A percentile compares a stretch with the other conserved stretches of the same genome.
Conservation (phyloP, 1,140 invertebrate species). For the Drosophila melanica region DNA sequence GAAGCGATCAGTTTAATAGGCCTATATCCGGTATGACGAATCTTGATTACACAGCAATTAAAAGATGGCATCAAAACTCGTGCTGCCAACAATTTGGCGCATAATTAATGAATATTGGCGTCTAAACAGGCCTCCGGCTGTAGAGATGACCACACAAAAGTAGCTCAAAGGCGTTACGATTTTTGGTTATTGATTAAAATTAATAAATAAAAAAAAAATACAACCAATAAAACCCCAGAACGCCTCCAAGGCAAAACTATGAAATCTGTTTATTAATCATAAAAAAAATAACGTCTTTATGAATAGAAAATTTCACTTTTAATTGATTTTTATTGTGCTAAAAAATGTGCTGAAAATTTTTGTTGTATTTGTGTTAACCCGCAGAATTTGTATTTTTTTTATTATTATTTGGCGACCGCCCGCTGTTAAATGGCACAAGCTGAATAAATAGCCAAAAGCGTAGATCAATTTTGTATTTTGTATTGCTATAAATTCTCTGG, state of each 20-base stretch:
- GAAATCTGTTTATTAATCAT: constrained; percentile 48
- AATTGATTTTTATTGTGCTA: constrained; percentile 74
- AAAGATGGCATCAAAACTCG: constrained; percentile 45
- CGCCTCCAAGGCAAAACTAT: constrained; percentile 20
- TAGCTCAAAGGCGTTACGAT: constrained; percentile 1
- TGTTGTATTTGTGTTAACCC: constrained; percentile 6
- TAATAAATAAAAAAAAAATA: constrained; percentile 34
- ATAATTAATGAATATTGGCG: constrained; percentile 63
- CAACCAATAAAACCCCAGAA: constrained; percentile 22
- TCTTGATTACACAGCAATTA: constrained; percentile 73
- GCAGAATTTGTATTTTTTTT: constrained; percentile 10
- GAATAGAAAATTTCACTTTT: constrained; percentile 52
- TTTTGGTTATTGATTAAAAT: constrained; percentile 58
- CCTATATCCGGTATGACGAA: constrained; percentile 73
- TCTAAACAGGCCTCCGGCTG: constrained; percentile 3
- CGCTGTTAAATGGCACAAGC: constrained; percentile 50
- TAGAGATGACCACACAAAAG: neutral
- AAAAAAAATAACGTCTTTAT: constrained; percentile 1
- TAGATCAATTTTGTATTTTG: constrained; percentile 47
- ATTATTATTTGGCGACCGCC: constrained; percentile 38
- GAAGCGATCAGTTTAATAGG: constrained; percentile 59
- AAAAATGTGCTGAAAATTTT: constrained; percentile 39
- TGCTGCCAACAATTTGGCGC: constrained; percentile 52
- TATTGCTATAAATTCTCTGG: constrained; percentile 21
- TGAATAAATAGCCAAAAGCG: constrained; percentile 36